Evolutionary conservation across 1,140 invertebrate species (phyloP).

Genomic region (Aphelinus atriplicis): DNA sequence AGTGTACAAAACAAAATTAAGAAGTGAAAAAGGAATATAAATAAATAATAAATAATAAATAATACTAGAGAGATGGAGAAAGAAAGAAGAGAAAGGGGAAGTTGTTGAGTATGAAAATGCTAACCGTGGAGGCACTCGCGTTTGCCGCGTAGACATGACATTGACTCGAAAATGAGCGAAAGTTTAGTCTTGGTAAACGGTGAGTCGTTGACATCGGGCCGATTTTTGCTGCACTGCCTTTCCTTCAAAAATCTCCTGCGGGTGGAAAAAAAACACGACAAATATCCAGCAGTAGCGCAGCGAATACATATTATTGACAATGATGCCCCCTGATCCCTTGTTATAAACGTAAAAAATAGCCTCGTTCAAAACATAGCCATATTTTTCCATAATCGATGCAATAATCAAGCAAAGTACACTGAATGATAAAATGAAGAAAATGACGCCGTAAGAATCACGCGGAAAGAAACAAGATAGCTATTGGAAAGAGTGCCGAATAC

Average conservation of each 20-base stretch:
- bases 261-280: constrained; percentile 41
- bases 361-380: constrained; percentile 60
- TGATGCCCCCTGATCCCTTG: constrained; percentile 52
- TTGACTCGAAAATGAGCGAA: not conserved
- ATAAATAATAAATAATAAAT: constrained; percentile 45
- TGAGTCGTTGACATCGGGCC: not conserved
- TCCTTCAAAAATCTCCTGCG: constrained; percentile 48
- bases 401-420: constrained; percentile 60
- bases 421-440: constrained; percentile 42
- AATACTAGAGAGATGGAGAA: constrained; percentile 37
- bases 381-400: constrained; percentile 66
- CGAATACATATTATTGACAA: constrained; percentile 29
- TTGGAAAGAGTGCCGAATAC: constrained; percentile 56
- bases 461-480: constrained; percentile 48
- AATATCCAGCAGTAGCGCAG: constrained; percentile 43
- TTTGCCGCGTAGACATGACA: constrained; percentile 23
- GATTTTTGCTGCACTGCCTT: constrained; percentile 47
- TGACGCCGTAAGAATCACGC: constrained; percentile 34
- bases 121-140: constrained; percentile 34
- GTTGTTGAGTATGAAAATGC: constrained; percentile 20
- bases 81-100: constrained; percentile 36
- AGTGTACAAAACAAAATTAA: constrained; percentile 50
- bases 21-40: constrained; percentile 37
- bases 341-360: constrained; percentile 56
- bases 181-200: too few relatives aligned